phyloP scores from a whole-genome alignment of 1,140 invertebrate species.

The Drosophila grimshawi region DNA sequence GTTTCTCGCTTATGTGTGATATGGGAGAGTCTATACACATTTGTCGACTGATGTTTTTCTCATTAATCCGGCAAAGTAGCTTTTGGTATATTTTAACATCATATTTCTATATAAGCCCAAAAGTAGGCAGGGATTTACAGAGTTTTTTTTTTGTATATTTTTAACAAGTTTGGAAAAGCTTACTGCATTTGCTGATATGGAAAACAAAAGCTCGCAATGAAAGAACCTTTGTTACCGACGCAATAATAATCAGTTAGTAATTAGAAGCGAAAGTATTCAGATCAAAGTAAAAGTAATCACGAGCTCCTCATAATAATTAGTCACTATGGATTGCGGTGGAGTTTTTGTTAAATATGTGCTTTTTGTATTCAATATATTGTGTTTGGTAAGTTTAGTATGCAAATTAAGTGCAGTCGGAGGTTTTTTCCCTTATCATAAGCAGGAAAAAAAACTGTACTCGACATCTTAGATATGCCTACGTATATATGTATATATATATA shows the following conservation, averaged over 20 bases:
- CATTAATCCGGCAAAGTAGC: neutral
- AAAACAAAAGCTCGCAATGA: conserved; percentile 13
- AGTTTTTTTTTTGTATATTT: neutral
- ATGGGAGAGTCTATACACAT: too few relatives aligned
- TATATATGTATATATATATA: neutral
- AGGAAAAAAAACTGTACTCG: conserved; percentile 8
- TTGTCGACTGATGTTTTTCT: neutral
- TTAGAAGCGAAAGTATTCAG: neutral
- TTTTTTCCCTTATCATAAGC: conserved; percentile 45
- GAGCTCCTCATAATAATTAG: neutral
- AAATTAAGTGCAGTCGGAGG: neutral
- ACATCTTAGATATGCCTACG: conserved; percentile 6
- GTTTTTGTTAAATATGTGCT: conserved; percentile 92
- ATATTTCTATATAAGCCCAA: neutral
- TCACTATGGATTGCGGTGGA: conserved; percentile 88
- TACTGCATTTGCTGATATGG: conserved; percentile 1
- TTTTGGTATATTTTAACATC: neutral
- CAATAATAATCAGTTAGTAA: conserved; percentile 16
- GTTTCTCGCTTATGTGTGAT: too few relatives aligned
- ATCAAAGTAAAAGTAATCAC: neutral
- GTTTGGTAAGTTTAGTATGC: conserved; percentile 89
- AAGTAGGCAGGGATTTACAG: conserved; percentile 22
- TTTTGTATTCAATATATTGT: conserved; percentile 93
- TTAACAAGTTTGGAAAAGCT: conserved; percentile 3
- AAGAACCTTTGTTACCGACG: neutral